phyloP scores from a whole-genome alignment of 2,888 invertebrate genomes.

The Pachliopta kotzebuea region DNA sequence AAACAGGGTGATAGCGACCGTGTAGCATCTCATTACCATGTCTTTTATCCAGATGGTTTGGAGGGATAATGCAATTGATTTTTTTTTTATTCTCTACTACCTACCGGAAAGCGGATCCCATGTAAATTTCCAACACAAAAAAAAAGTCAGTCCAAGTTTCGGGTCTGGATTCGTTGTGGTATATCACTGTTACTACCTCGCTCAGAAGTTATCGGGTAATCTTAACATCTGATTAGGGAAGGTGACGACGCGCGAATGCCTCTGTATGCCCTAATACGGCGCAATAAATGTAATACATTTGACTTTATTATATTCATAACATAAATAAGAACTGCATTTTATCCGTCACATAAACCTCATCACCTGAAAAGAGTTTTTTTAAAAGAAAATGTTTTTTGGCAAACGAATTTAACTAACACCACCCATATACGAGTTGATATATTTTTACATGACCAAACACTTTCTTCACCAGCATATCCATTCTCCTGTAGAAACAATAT shows the following conservation, averaged over 20 bases:
- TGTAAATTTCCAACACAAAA: background rate
- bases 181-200: background rate
- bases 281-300: background rate
- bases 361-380: background rate
- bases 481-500: too few relatives aligned
- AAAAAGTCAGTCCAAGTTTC: background rate
- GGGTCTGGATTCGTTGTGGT: background rate
- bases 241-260: background rate
- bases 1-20: too few relatives aligned
- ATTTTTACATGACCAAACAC: too few relatives aligned
- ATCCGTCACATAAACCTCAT: background rate
- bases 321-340: background rate
- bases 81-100: background rate
- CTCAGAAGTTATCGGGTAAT: background rate
- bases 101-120: background rate
- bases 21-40: too few relatives aligned
- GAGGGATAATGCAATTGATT: background rate
- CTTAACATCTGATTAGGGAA: background rate
- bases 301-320: background rate
- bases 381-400: too few relatives aligned
- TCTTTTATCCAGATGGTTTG: background rate
- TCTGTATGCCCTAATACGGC: constrained; percentile 2
- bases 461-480: too few relatives aligned
- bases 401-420: too few relatives aligned
- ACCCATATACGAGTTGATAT: too few relatives aligned